phyloP scores from a whole-genome alignment of 2,797 vertebrate species.

The Lepus oiostolus region DNA sequence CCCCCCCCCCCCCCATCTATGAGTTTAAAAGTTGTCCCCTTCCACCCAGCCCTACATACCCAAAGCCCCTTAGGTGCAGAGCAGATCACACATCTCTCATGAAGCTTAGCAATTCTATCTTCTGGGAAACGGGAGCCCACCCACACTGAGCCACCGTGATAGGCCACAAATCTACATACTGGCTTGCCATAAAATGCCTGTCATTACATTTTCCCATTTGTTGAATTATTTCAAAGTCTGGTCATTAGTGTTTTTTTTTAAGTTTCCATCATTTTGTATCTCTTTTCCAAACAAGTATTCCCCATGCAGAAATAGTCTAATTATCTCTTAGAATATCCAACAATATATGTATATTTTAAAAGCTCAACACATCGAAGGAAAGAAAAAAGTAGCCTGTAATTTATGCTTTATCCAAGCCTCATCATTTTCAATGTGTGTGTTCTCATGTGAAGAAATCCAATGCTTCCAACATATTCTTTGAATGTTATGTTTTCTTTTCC shows the following conservation, averaged over 20 bases:
- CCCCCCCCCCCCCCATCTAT: conserved; percentile 65
- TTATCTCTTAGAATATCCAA: conserved; percentile 59
- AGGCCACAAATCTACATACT: conserved; percentile 64
- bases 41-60: background rate
- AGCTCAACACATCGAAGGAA: conserved; percentile 63
- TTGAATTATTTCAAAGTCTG: conserved; percentile 67
- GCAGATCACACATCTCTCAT: conserved; percentile 45
- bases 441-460: conserved; percentile 82
- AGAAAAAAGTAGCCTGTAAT: conserved; percentile 70
- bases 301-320: conserved; percentile 60
- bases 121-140: conserved; percentile 81
- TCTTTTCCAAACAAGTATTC: conserved; percentile 33
- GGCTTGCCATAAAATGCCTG: conserved; percentile 61
- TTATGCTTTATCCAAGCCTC: conserved; percentile 67
- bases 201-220: conserved; percentile 67
- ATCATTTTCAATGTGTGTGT: conserved; percentile 84
- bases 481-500: conserved; percentile 84
- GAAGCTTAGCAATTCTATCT: conserved; percentile 38
- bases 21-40: conserved; percentile 29
- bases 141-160: conserved; percentile 69
- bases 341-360: conserved; percentile 70
- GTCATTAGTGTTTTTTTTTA: conserved; percentile 49
- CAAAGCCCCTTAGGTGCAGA: conserved; percentile 67
- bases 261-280: conserved; percentile 48
- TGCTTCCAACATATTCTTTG: conserved; percentile 81